Conservation (phyloP, 2,113 vertebrate genomes). For the Austrofundulus limnaeus region DNA sequence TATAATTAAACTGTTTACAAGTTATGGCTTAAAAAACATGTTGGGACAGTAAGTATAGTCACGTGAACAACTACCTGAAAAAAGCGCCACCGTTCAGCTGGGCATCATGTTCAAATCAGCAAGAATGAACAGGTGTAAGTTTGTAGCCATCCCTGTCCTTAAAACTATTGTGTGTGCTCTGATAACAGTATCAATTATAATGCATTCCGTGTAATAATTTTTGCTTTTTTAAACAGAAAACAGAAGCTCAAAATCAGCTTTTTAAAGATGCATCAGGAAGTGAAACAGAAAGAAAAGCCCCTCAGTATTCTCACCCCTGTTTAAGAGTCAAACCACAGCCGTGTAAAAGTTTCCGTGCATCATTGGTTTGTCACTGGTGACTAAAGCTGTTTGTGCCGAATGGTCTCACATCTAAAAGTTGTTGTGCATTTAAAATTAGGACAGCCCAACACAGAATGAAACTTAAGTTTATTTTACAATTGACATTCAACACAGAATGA, state of each 20-base stretch:
- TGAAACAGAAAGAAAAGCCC: neutral
- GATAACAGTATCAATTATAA: neutral
- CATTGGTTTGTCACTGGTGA: neutral
- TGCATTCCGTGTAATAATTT: rapidly evolving
- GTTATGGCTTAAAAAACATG: too few relatives aligned
- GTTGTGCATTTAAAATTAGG: neutral
- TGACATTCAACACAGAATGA: neutral
- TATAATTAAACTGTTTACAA: too few relatives aligned
- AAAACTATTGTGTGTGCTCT: rapidly evolving
- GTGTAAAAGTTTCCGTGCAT: slow-evolving; percentile 33
- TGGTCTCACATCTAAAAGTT: neutral
- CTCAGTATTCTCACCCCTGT: neutral
- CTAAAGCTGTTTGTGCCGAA: neutral
- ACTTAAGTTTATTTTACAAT: neutral
- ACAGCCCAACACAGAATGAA: neutral
- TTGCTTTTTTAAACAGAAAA: neutral
- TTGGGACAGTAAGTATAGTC: neutral
- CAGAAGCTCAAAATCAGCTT: rapidly evolving
- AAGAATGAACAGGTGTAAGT: neutral
- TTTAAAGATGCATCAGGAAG: neutral
- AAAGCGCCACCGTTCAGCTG: neutral
- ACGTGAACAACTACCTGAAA: neutral
- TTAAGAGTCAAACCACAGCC: slow-evolving; percentile 21
- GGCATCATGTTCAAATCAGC: neutral
- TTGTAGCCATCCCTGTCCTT: neutral